Base-by-base conservation (phyloP, 1,140 invertebrate genomes). In the Pachypeltis micranthus region DNA sequence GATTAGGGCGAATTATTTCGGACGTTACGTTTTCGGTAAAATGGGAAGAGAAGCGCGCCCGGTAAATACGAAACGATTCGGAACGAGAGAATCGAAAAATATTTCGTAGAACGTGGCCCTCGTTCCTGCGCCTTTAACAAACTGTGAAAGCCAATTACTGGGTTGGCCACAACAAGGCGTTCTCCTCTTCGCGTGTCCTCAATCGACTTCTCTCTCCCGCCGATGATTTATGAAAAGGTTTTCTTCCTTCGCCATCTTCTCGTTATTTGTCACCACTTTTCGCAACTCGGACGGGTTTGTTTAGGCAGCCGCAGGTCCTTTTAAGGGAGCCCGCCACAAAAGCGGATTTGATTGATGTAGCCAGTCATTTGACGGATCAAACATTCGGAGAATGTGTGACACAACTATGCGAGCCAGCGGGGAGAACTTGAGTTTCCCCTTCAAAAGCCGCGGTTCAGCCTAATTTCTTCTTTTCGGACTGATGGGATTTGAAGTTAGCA, bases 271-370 rank as follows among this genome's bases (percentile, higher is more conserved):
- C 47, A 51, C 47, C 47, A 51, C 47, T 51, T 51, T 51, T 51
- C 47, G 47, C 47, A 51, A 51, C 47, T 3, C 47, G 19, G 47
- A 21, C 7, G 47, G 19, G 21, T 51, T 51, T 51, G 47, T 51
- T 51, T 51, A 21, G 47, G 47, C 47, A 10, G 47, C 47, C 12
- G 47, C 47, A 4, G 34, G 12, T 21, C 47, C 47, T 51, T 51
- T 51, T 51, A 51, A 51, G 47, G n/a, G n/a, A n/a, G 47, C 47
- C 10, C 19, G 12, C 7, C 12, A 51, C 47, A 51, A 51, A 51
- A 51, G 47, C 47, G 23, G n/a, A 51, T 51, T 51, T 51, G 47
- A 51, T 51, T 51, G 47, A 51, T 51, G 47, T 51, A 10, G 47
- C 4, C 12, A 51, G 47, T 51, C 47, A 51, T 51, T 51, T 51